Conservation (phyloP, 2,113 vertebrate species). For the Urocynchramus pylzowi region DNA sequence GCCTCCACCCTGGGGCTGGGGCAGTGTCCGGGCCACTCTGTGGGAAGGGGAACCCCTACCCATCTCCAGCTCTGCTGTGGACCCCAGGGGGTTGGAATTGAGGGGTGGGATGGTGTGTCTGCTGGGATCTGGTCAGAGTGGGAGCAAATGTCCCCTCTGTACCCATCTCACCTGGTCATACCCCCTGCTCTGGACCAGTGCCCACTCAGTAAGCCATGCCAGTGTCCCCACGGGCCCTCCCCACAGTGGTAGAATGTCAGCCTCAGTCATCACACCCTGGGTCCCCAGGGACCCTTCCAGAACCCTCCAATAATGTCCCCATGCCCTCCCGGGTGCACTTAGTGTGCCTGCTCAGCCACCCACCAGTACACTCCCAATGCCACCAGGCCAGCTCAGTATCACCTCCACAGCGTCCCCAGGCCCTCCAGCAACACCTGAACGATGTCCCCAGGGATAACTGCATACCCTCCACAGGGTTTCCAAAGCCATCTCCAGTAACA, state of each 20-base stretch:
- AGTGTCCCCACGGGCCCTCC: neutral
- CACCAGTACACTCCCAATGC: neutral
- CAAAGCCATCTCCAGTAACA: neutral
- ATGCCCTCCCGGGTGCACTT: rapidly evolving
- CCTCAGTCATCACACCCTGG: neutral
- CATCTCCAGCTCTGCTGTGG: neutral
- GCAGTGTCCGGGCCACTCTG: rapidly evolving
- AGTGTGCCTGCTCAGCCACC: neutral
- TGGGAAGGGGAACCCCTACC: neutral
- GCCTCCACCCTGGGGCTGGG: neutral
- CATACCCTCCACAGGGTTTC: neutral
- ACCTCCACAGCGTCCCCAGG: rapidly evolving
- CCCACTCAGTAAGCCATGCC: neutral
- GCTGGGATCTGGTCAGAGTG: too few relatives aligned
- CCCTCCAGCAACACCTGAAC: neutral
- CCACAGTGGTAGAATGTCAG: rapidly evolving
- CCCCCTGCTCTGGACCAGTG: neutral
- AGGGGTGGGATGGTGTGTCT: neutral
- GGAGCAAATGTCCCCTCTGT: neutral
- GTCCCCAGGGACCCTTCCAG: neutral
- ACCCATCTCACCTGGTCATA: neutral
- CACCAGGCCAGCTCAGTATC: neutral
- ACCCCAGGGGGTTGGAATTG: rapidly evolving
- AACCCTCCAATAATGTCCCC: neutral
- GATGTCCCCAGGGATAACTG: rapidly evolving